phyloP scores from a whole-genome alignment of 2,797 vertebrate genomes.

The Chaetophractus vellerosus region DNA sequence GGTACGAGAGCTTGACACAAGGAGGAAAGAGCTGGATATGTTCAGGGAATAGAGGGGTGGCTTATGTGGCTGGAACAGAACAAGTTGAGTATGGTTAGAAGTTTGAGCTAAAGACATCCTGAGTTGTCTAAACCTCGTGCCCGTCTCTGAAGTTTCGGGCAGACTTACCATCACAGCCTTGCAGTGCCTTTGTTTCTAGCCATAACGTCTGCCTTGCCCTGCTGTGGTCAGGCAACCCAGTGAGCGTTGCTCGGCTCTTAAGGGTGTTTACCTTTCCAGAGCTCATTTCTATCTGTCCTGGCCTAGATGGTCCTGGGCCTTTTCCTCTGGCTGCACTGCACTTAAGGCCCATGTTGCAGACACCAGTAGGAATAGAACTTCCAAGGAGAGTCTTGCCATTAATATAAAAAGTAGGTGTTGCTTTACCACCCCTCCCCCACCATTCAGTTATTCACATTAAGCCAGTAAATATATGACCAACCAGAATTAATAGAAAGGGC shows the following conservation, averaged over 20 bases:
- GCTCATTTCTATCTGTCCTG: not conserved
- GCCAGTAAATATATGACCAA: not conserved
- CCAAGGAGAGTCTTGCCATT: not conserved
- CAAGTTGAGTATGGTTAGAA: not conserved
- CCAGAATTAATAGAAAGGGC: not conserved
- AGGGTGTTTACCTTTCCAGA: not conserved
- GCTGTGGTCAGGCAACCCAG: not conserved
- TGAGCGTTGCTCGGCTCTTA: not conserved
- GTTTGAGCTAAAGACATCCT: not conserved
- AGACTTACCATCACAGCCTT: not conserved
- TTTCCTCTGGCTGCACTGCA: not conserved
- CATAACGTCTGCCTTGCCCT: not conserved
- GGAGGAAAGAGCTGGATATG: not conserved
- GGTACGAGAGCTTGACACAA: not conserved
- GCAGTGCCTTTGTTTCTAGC: not conserved
- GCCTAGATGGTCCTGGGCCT: not conserved
- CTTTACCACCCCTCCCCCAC: not conserved
- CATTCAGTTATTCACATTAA: slow-evolving; percentile 26
- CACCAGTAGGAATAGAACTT: not conserved
- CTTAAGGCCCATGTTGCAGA: slow-evolving; percentile 7
- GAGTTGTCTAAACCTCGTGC: not conserved
- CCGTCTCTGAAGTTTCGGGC: not conserved
- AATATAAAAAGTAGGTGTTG: not conserved
- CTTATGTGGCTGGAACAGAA: not conserved
- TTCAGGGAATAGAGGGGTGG: not conserved